Percentiles rank a stretch among this genome's conserved stretches.
Conservation (phyloP, 2,888 invertebrate genomes). For the Crocallis elinguaria region DNA sequence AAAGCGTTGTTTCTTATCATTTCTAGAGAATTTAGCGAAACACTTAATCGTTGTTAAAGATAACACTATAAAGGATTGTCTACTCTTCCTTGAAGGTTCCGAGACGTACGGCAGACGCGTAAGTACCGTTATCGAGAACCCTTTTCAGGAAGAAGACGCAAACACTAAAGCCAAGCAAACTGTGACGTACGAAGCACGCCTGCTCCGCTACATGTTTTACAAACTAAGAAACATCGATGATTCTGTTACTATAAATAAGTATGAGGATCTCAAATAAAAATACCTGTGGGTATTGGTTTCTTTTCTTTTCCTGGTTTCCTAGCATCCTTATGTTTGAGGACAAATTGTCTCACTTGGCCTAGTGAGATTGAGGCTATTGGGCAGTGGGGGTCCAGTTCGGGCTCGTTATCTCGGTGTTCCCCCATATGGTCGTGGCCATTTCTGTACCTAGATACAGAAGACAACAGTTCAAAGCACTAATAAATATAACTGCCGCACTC, state of each 20-base stretch:
- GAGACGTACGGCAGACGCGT: constrained; percentile 94
- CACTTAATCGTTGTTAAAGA: constrained; percentile 95
- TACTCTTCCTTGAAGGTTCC: constrained; percentile 95
- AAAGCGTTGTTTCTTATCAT: constrained; percentile 97
- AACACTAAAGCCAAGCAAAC: constrained; percentile 93
- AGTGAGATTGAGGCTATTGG: constrained; percentile 89
- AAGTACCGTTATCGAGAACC: constrained; percentile 92
- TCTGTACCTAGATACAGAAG: constrained; percentile 80
- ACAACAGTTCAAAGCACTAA: background rate
- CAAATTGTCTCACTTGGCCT: constrained; percentile 87
- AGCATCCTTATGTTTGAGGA: constrained; percentile 86
- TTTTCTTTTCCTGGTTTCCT: constrained; percentile 76
- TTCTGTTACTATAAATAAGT: constrained; percentile 80
- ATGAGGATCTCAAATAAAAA: constrained; percentile 80
- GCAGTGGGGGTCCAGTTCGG: constrained; percentile 84
- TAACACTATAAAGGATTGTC: constrained; percentile 93
- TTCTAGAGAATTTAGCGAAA: constrained; percentile 95
- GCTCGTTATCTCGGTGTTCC: constrained; percentile 89
- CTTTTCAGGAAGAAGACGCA: constrained; percentile 88
- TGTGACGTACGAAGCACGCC: constrained; percentile 95
- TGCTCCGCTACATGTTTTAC: constrained; percentile 92
- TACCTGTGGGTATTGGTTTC: constrained; percentile 73
- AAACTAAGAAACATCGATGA: constrained; percentile 86
- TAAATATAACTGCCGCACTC: background rate
- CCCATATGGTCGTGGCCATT: constrained; percentile 89